These are phyloP conservation scores for Prionailurus bengalensis DNA, from an alignment of 2,113 vertebrate species.

Conservation along the genomic window DNA sequence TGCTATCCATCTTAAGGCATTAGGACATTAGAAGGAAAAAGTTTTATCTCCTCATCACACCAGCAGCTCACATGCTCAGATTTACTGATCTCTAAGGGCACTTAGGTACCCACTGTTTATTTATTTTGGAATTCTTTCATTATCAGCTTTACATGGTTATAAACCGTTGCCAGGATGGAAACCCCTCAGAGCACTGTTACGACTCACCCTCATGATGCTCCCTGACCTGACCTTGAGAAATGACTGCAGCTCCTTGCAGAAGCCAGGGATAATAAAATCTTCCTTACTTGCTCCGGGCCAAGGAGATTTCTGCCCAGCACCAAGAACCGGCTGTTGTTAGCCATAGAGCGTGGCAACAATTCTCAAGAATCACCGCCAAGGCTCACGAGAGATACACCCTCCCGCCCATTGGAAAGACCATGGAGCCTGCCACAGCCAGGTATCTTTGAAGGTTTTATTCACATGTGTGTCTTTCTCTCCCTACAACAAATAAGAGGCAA, in stretches of 20 bases:
- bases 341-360: not conserved
- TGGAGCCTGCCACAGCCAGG: not conserved
- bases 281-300: conserved; percentile 47
- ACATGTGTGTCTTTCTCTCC: not conserved
- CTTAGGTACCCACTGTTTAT: conserved; percentile 66
- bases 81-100: conserved; percentile 72
- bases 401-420: not conserved
- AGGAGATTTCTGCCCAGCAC: conserved; percentile 29
- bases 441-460: not conserved
- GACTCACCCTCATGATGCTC: conserved; percentile 55
- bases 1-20: not conserved
- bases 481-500: not conserved
- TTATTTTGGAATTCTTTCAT: conserved; percentile 81
- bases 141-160: conserved; percentile 66
- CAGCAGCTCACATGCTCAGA: not conserved
- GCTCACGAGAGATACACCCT: not conserved
- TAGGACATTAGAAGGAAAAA: conserved; percentile 37
- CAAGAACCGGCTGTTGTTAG: not conserved
- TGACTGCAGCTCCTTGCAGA: conserved; percentile 41
- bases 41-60: conserved; percentile 47
- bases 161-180: not conserved
- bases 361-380: not conserved
- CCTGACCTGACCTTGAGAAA: conserved; percentile 75
- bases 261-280: conserved; percentile 59
- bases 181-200: conserved; percentile 41